Evolutionary conservation across 2,113 vertebrate species (phyloP).

Genomic region (Passer domesticus): DNA sequence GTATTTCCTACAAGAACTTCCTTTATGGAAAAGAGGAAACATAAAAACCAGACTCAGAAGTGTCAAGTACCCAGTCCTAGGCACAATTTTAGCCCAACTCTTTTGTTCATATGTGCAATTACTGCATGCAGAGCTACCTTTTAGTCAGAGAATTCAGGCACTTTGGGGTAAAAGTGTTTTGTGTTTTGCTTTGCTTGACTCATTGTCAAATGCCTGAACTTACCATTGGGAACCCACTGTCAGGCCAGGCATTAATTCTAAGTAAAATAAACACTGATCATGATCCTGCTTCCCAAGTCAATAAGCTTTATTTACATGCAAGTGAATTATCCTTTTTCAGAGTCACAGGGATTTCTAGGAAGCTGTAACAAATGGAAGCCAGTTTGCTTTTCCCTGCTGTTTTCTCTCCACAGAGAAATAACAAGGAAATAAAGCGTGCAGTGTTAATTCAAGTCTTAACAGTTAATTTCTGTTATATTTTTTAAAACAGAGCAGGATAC

Average conservation of each 20-base stretch:
- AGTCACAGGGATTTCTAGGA: slow-evolving; percentile 18
- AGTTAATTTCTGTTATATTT: not conserved
- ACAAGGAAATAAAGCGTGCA: not conserved
- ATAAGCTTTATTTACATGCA: not conserved
- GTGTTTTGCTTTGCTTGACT: not conserved
- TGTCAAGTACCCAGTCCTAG: not conserved
- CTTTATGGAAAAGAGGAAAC: not conserved
- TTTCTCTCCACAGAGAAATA: slow-evolving; percentile 2
- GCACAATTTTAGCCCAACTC: not conserved
- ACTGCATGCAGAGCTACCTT: not conserved
- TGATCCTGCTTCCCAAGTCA: not conserved
- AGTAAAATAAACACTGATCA: not conserved
- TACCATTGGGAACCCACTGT: not conserved
- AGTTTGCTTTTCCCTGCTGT: not conserved
- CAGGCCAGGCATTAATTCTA: not conserved
- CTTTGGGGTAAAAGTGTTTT: not conserved
- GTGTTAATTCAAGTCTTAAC: not conserved
- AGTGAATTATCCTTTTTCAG: slow-evolving; percentile 21
- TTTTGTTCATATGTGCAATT: not conserved
- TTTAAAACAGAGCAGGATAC: not conserved
- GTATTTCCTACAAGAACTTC: not conserved
- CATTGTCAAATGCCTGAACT: not conserved
- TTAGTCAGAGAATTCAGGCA: not conserved
- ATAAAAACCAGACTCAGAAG: not conserved
- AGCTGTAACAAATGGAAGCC: not conserved